These are phyloP conservation scores for Monochamus alternatus DNA, from an alignment of 2,888 invertebrate species.

Conservation along the genomic window DNA sequence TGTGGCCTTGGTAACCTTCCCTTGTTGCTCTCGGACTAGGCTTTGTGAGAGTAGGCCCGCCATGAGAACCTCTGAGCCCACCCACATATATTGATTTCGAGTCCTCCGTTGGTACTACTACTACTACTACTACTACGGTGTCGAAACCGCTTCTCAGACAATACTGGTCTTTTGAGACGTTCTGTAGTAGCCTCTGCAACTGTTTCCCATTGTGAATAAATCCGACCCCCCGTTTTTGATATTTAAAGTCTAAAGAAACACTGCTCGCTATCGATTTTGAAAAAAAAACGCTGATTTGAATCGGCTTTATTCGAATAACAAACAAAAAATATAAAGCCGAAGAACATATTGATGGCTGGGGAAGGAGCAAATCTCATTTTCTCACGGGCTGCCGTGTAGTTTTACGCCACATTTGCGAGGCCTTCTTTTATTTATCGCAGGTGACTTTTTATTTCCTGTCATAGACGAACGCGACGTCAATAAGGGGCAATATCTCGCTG, in stretches of 20 bases:
- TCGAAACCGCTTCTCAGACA: slow-evolving; percentile 27
- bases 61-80: too few species aligned
- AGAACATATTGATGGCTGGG: slow-evolving; percentile 22
- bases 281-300: not conserved
- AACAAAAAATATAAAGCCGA: slow-evolving; percentile 17
- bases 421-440: slow-evolving; percentile 54
- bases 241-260: too few species aligned
- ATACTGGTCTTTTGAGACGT: slow-evolving; percentile 55
- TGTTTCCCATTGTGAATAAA: slow-evolving; percentile 54
- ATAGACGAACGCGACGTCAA: not conserved
- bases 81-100: too few species aligned
- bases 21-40: too few species aligned
- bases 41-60: too few species aligned
- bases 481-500: not conserved
- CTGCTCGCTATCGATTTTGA: too few species aligned
- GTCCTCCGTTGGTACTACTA: too few species aligned
- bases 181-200: slow-evolving; percentile 58
- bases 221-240: slow-evolving; percentile 41
- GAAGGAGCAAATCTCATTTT: slow-evolving; percentile 49
- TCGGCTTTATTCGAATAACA: slow-evolving; percentile 22
- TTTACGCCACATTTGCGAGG: slow-evolving; percentile 55
- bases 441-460: slow-evolving; percentile 44
- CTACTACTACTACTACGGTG: too few species aligned
- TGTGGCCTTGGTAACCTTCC: too few species aligned
- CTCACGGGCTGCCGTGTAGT: slow-evolving; percentile 44